Evolutionary conservation across 2,888 invertebrate genomes (phyloP), one percentile per base, ranked within the genome.

Genomic region (Heliconius cydno): DNA sequence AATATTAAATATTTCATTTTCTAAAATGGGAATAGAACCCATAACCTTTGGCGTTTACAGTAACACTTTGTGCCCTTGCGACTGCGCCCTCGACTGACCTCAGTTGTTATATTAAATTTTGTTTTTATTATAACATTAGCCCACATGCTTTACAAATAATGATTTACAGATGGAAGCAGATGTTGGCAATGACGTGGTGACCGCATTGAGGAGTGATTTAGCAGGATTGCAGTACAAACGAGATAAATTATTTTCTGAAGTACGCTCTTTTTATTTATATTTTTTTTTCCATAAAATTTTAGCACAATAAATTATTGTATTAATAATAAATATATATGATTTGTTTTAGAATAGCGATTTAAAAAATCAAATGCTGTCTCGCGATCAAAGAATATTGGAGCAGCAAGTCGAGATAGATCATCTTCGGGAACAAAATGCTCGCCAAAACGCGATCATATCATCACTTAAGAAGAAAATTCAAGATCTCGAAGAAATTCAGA

Each of bases 171-270:
- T 96, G 96, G 96, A 96, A 82, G 92, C 95, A 84, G 94, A 95
- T 60, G 89, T 92, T 81, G 92, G 88, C 81, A 96, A 96, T 87
- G 98, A 98, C 90, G 91, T 97, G 84, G 96, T 97, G 46, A 98
- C 98, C 63, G 95, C 97, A 15, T 92, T 98, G 81, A 96, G 97
- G 84, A 98, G 98, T 91, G 98, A 98, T 91, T 92, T 98, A 84
- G 98, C 98, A 28, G 98, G 97, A 4, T 93, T 98, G 73, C 97
- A 97, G 87, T 98, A 98, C 90, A 98, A 98, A 92, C 95, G 97
- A 82, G 98, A 98, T 89, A 96, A 98, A 81, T 95, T 98, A 34
- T 94, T 96, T 82, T 96, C 96, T 76, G 98, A 98, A 95, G 97
- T 98, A 90, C 7, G 95, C 89, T 15, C 6, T 9, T 41, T 25